Percentiles rank a stretch among this genome's conserved stretches.
These are phyloP conservation scores for Helicoverpa zea DNA, from an alignment of 1,140 invertebrate genomes.

Conservation along the genomic window DNA sequence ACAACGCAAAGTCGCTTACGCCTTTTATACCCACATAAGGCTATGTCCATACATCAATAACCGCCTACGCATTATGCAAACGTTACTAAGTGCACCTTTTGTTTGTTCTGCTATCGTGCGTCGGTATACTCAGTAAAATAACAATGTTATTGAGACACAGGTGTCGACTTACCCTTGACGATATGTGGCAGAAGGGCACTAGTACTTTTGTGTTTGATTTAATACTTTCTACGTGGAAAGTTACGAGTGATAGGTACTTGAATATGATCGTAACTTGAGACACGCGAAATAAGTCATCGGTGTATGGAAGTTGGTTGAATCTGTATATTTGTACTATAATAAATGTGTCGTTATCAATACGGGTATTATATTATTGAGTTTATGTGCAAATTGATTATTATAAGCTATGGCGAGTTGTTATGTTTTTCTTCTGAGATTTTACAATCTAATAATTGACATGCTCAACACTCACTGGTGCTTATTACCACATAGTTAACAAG, in stretches of 20 bases:
- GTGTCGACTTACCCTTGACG: background rate
- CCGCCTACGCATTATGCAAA: conserved; percentile 66
- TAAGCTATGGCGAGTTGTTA: no score
- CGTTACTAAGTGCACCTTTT: conserved; percentile 62
- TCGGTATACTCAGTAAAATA: conserved; percentile 5
- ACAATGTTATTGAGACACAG: conserved; percentile 1
- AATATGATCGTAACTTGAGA: no score
- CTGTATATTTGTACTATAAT: no score
- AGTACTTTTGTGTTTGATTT: background rate
- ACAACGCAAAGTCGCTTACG: background rate
- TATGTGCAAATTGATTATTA: no score
- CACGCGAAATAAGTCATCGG: no score
- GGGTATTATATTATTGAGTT: no score
- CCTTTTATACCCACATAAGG: background rate
- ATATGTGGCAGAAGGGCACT: background rate
- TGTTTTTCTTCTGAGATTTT: no score
- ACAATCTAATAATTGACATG: no score
- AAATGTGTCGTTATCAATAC: no score
- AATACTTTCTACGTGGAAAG: conserved; percentile 1
- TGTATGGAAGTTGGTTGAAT: no score
- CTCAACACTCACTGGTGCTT: no score
- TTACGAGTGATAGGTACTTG: background rate
- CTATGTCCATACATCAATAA: conserved; percentile 59
- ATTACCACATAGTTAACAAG: no score
- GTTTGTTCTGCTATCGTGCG: conserved; percentile 56